These are phyloP conservation scores for Drosophila asahinai DNA, from an alignment of 1,140 invertebrate species.

Conservation along the genomic window DNA sequence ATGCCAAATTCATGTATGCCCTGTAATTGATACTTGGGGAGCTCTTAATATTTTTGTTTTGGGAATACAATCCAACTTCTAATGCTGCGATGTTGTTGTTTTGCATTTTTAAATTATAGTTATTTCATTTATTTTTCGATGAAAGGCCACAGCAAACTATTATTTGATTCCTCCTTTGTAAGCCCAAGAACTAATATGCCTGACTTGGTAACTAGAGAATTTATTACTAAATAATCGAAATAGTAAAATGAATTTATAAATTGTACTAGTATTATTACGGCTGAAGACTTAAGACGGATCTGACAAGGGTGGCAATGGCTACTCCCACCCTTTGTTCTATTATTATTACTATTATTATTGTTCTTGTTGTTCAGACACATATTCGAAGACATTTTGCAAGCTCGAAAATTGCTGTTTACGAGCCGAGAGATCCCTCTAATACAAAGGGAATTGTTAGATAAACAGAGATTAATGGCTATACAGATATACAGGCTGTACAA, in stretches of 20 bases:
- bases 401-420: conserved; percentile 24
- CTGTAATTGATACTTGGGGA: conserved; percentile 29
- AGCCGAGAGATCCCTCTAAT: conserved; percentile 7
- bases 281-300: conserved; percentile 25
- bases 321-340: not conserved
- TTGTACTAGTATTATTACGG: conserved; percentile 37
- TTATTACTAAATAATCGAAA: conserved; percentile 55
- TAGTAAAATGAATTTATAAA: conserved; percentile 63
- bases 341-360: conserved; percentile 9
- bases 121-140: not conserved
- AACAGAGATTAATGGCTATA: conserved; percentile 38
- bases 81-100: too few relatives aligned
- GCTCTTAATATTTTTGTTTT: conserved; percentile 1
- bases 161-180: not conserved
- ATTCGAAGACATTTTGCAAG: conserved; percentile 12
- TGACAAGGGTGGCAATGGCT: conserved; percentile 23
- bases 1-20: conserved; percentile 30
- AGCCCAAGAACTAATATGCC: conserved; percentile 30
- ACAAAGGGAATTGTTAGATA: conserved; percentile 40
- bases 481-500: conserved; percentile 31
- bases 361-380: conserved; percentile 11
- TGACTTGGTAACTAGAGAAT: conserved; percentile 14
- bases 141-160: not conserved
- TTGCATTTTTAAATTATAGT: not conserved
- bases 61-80: not conserved